A percentile compares a stretch with the other conserved stretches of the same genome.
Evolutionary conservation across 2,888 invertebrate species (phyloP).

Genomic region (Onchidella celtica): DNA sequence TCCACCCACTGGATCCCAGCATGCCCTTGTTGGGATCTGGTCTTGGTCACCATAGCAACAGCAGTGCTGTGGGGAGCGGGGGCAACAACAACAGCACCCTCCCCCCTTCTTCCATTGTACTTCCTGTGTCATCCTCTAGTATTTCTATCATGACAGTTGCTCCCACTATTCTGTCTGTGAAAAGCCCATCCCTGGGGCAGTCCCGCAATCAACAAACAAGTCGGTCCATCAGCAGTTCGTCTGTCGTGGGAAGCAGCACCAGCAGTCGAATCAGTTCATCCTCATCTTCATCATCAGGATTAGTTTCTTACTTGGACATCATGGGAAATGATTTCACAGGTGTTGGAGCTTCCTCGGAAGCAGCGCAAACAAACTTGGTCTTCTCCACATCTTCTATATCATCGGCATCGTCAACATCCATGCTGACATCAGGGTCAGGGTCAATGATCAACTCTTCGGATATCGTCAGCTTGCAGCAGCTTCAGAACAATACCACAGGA

Average conservation of each 20-base stretch:
- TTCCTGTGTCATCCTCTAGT: conserved; percentile 38
- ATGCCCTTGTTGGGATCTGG: conserved; percentile 26
- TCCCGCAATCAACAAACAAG: conserved; percentile 29
- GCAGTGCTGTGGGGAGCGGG: conserved; percentile 12
- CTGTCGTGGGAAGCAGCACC: conserved; percentile 38
- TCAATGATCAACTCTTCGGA: conserved; percentile 23
- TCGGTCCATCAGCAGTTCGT: conserved; percentile 30
- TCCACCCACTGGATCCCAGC: conserved; percentile 8
- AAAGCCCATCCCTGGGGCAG: conserved; percentile 50
- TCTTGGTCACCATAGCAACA: conserved; percentile 38
- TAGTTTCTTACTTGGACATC: conserved; percentile 38
- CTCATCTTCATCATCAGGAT: conserved; percentile 4
- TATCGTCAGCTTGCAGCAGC: conserved; percentile 33
- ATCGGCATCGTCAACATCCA: conserved; percentile 29
- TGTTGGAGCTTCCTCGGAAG: conserved; percentile 3
- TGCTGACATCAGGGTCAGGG: conserved; percentile 17
- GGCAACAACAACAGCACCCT: conserved; percentile 22
- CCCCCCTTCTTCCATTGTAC: conserved; percentile 37
- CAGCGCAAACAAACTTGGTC: conserved; percentile 24
- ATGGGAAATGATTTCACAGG: conserved; percentile 27
- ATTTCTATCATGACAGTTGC: conserved; percentile 52
- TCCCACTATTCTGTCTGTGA: conserved; percentile 49
- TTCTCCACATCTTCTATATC: conserved; percentile 29
- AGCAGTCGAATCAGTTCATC: conserved; percentile 29
- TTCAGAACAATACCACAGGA: not conserved